A percentile compares a stretch with the other conserved stretches of the same genome.
Evolutionary conservation across 64 coral and sea anemone species (phyloP).

Genomic region (Pachyseris speciosa): DNA sequence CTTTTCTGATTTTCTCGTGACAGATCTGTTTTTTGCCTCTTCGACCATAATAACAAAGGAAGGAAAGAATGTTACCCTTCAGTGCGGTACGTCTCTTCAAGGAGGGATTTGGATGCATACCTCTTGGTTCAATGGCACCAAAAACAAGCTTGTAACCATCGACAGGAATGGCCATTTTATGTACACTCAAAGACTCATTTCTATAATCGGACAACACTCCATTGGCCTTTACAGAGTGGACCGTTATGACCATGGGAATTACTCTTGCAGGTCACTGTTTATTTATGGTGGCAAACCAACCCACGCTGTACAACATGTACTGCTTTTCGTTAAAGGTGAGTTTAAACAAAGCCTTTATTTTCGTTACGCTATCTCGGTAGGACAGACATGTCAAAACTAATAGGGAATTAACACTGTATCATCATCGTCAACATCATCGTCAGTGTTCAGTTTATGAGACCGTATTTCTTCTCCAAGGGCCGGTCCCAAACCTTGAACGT

Average conservation of each 20-base stretch:
- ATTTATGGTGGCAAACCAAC: no score
- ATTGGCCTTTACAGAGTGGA: background rate
- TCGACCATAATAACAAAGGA: conserved; percentile 3
- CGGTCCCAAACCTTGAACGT: no score
- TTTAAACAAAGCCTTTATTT: background rate
- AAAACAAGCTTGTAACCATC: conserved; percentile 25
- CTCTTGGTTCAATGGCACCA: conserved; percentile 14
- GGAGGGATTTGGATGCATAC: background rate
- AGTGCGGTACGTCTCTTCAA: background rate
- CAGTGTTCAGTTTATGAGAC: no score
- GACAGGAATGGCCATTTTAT: background rate
- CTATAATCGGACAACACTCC: background rate
- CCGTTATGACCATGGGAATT: background rate
- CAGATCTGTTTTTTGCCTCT: background rate
- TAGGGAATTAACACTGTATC: no score
- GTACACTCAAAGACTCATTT: background rate
- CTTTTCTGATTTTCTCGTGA: background rate
- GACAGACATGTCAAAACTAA: no score
- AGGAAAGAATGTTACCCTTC: conserved; percentile 31
- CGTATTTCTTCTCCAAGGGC: no score
- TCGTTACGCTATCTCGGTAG: no score
- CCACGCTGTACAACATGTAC: background rate
- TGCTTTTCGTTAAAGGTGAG: conserved; percentile 26
- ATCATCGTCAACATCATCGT: no score
- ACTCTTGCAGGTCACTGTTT: background rate